A percentile compares a stretch with the other conserved stretches of the same genome.
These are phyloP conservation scores for Microplitis deprimator DNA, from an alignment of 2,888 invertebrate species.

Conservation along the genomic window DNA sequence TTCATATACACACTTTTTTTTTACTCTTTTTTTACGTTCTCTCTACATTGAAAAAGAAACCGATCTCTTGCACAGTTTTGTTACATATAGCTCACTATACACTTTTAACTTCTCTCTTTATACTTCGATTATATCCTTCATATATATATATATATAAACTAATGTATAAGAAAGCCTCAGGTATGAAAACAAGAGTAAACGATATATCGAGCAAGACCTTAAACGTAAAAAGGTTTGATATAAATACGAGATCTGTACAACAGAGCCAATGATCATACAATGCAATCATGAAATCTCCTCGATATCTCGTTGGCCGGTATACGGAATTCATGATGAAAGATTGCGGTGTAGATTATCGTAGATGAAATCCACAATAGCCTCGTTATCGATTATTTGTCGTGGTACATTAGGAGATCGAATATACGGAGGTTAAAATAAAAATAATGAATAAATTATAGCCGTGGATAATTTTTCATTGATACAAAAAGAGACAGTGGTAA, in stretches of 20 bases:
- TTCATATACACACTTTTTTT: conserved; percentile 35
- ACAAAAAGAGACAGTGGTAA: background rate
- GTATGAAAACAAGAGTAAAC: conserved; percentile 30
- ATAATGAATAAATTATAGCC: background rate
- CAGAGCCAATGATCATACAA: conserved; percentile 28
- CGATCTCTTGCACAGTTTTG: conserved; percentile 18
- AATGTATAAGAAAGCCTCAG: conserved; percentile 9
- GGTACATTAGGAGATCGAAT: conserved; percentile 6
- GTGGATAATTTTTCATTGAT: background rate
- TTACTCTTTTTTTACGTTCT: conserved; percentile 21
- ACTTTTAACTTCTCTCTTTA: conserved; percentile 9
- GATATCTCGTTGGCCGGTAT: conserved; percentile 23
- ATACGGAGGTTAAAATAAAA: background rate
- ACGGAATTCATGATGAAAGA: conserved; percentile 37
- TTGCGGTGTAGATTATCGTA: conserved; percentile 26
- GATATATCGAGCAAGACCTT: conserved; percentile 9
- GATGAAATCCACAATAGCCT: conserved; percentile 36
- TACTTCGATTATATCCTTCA: conserved; percentile 12
- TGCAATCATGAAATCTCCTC: conserved; percentile 43
- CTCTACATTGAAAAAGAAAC: conserved; percentile 31
- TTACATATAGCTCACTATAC: conserved; percentile 5
- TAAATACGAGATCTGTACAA: conserved; percentile 4
- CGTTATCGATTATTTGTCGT: conserved; percentile 36
- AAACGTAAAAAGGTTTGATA: conserved; percentile 1
- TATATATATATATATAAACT: background rate